Conservation (phyloP, 2,888 invertebrate genomes). For the Drosophila stalkeri region DNA sequence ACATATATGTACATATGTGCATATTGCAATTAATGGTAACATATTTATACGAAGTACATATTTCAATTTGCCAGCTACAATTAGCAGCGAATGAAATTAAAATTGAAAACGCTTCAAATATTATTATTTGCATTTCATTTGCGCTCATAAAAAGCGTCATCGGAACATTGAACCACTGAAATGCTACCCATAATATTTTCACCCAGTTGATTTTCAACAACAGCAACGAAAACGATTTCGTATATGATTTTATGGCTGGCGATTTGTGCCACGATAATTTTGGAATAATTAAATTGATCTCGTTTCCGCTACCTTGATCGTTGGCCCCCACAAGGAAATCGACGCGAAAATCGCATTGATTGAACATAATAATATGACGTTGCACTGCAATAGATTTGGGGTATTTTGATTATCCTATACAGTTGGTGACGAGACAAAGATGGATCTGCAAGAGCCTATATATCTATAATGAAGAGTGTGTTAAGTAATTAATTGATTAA, state of each 20-base stretch:
- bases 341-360: slow-evolving; percentile 36
- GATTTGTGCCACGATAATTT: slow-evolving; percentile 57
- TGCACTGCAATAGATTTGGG: background rate
- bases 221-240: slow-evolving; percentile 23
- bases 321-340: slow-evolving; percentile 33
- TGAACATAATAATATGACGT: slow-evolving; percentile 17
- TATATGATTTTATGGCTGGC: slow-evolving; percentile 47
- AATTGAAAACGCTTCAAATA: slow-evolving; percentile 48
- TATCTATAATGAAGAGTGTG: background rate
- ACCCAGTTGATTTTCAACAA: slow-evolving; percentile 35
- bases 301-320: slow-evolving; percentile 76
- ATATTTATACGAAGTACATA: slow-evolving; percentile 43
- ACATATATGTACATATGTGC: slow-evolving; percentile 1
- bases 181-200: slow-evolving; percentile 16
- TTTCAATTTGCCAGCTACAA: slow-evolving; percentile 47
- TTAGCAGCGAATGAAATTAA: slow-evolving; percentile 60
- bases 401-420: background rate
- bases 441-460: background rate
- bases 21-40: slow-evolving; percentile 57
- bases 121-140: slow-evolving; percentile 59
- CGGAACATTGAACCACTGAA: slow-evolving; percentile 56
- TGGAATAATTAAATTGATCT: slow-evolving; percentile 65
- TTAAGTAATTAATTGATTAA: background rate
- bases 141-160: slow-evolving; percentile 53
- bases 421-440: background rate